phyloP scores from a whole-genome alignment of 37 sponge, comb jelly and placozoan genomes.

The Halichondria panicea region DNA sequence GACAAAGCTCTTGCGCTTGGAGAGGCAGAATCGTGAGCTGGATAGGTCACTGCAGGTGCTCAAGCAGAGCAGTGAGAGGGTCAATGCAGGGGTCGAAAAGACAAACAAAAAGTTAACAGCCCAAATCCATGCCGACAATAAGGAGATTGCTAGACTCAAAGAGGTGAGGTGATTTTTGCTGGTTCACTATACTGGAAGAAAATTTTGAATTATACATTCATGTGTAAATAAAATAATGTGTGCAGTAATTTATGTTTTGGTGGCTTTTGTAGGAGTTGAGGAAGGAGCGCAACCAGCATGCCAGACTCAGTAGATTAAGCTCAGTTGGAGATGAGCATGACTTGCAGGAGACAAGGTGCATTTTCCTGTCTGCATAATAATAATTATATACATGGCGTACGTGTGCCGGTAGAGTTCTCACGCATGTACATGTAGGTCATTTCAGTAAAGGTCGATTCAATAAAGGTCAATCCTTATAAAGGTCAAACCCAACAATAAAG shows the following conservation, averaged over 20 bases:
- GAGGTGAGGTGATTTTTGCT: constrained; percentile 51
- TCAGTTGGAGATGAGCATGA: constrained; percentile 31
- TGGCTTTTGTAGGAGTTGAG: constrained; percentile 28
- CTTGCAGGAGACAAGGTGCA: constrained; percentile 16
- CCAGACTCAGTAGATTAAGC: background rate
- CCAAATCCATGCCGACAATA: constrained; percentile 68
- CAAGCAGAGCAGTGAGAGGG: constrained; percentile 59
- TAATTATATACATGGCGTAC: too few species aligned
- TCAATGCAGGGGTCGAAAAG: constrained; percentile 59
- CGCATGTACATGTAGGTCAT: too few species aligned
- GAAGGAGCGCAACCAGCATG: constrained; percentile 2
- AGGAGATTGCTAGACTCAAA: constrained; percentile 69
- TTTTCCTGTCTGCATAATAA: background rate
- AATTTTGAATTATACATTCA: too few species aligned
- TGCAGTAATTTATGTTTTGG: background rate
- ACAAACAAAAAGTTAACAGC: constrained; percentile 65
- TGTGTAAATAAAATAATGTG: background rate
- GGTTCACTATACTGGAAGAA: background rate
- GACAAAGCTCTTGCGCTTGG: constrained; percentile 67
- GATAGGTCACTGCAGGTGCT: constrained; percentile 41
- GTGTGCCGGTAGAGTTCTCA: too few species aligned
- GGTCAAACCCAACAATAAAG: too few species aligned
- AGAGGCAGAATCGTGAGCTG: constrained; percentile 75
- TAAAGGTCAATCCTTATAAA: too few species aligned
- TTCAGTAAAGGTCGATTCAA: too few species aligned